phyloP scores from a whole-genome alignment of 2,888 invertebrate species.

The Hypercompe scribonia region DNA sequence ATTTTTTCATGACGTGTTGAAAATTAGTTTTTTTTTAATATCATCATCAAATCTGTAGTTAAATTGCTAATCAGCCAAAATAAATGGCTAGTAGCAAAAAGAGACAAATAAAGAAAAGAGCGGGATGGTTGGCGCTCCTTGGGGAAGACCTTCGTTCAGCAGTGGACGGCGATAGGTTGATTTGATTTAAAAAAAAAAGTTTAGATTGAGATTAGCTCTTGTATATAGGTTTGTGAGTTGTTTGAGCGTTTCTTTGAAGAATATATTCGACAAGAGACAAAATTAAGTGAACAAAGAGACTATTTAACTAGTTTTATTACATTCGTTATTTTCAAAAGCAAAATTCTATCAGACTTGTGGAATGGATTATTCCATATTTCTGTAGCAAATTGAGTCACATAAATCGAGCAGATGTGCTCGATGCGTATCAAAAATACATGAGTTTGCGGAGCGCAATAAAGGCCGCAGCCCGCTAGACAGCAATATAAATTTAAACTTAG shows the following conservation, averaged over 20 bases:
- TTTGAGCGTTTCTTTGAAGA: background rate
- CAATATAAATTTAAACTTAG: constrained; percentile 33
- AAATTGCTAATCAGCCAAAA: too few relatives aligned
- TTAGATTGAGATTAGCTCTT: background rate
- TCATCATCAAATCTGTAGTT: too few relatives aligned
- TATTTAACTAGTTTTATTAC: background rate
- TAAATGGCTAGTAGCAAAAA: too few relatives aligned
- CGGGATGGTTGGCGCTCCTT: too few relatives aligned
- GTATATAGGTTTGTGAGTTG: too few relatives aligned
- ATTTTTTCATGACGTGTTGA: too few relatives aligned
- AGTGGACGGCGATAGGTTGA: too few relatives aligned
- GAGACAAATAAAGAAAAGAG: too few relatives aligned
- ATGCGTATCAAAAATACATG: constrained; percentile 49
- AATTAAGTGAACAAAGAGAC: background rate
- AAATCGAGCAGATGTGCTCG: constrained; percentile 18
- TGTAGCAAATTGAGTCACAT: constrained; percentile 23
- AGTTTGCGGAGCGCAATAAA: constrained; percentile 29
- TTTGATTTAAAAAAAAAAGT: too few relatives aligned
- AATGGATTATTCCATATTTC: constrained; percentile 22
- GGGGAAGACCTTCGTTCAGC: too few relatives aligned
- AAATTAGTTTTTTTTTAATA: too few relatives aligned
- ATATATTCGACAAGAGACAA: background rate
- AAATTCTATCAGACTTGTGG: background rate
- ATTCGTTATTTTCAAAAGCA: background rate
- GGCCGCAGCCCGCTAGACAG: constrained; percentile 13